Evolutionary conservation across 1,140 invertebrate species (phyloP).

Genomic region (Ericerus pela): DNA sequence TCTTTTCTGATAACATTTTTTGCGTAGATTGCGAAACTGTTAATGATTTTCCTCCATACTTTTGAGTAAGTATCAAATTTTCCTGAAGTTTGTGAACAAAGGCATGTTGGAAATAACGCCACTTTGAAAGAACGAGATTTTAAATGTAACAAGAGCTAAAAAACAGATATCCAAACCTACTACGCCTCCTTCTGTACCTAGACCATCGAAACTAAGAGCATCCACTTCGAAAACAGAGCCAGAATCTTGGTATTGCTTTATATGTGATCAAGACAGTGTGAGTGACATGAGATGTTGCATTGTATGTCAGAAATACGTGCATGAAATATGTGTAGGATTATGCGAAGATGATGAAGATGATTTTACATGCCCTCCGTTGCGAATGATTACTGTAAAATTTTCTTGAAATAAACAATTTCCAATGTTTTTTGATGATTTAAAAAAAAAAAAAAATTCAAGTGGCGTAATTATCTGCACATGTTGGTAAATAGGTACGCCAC

Average conservation of each 20-base stretch:
- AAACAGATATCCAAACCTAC: neutral
- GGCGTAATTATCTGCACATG: neutral
- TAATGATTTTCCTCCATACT: neutral
- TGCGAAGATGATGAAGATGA: conserved; percentile 11
- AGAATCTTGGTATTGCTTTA: conserved; percentile 14
- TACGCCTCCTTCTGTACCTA: neutral
- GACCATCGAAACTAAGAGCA: neutral
- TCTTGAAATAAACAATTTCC: neutral
- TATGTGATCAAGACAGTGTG: conserved; percentile 15
- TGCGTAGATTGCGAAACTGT: neutral
- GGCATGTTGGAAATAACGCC: neutral
- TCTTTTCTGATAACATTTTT: neutral
- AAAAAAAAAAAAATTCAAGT: neutral
- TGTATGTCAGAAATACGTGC: conserved; percentile 1
- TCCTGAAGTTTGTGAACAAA: neutral
- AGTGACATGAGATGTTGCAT: conserved; percentile 15
- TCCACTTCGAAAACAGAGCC: neutral
- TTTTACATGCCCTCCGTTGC: conserved; percentile 12
- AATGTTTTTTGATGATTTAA: neutral
- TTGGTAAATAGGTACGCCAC: neutral
- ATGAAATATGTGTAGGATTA: conserved; percentile 16
- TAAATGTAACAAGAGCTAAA: neutral
- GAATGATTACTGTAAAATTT: neutral
- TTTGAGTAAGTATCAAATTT: neutral
- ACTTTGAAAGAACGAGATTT: neutral